Evolutionary conservation across 1,140 invertebrate genomes (phyloP), one percentile per base, ranked within the genome.

Genomic region (Diachasma alloeum): DNA sequence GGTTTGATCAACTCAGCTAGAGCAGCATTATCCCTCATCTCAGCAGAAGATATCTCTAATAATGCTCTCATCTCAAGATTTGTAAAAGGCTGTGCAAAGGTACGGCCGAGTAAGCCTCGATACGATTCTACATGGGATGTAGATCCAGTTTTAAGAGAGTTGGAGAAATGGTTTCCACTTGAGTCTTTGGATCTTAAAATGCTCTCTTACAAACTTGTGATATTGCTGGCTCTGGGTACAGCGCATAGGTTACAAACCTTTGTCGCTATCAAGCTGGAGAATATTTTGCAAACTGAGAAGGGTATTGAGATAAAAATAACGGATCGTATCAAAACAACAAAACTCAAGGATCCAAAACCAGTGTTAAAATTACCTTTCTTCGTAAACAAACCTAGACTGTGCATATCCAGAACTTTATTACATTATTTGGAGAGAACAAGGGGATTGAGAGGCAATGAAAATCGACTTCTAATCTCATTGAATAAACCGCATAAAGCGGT

Each of bases 111-210:
- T 4, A 9, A 22, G 17, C 76, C 79, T 8, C 82, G 79, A 71
- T 82, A 83, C 46, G 73, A 74, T 39, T 53, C 71, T 24, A 82
- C 81, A 3, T 83, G 80, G 80, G 77, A 81, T 70, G 75, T 79
- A 1, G 66, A 77, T 9, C 36, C 36, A 37, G 36, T 37, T 4
- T 9, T 37, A 37, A 37, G 36, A 37, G 36, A 37, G 36, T 9
- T 37, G 9, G 36, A 37, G 36, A 37, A 37, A 37, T 37, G 36
- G 36, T 37, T 37, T 37, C 36, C 36, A 4, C 36, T 37, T 9
- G 4, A 37, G 36, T 37, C 36, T 37, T 9, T 37, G 4, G 36
- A 37, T 9, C 4, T 37, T 9, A 37, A 37, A 37, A 37, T 9
- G 4, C 36, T 37, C 9, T 37, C 36, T 5, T 37, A 37, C 36